Evolutionary conservation across 2,888 invertebrate species (phyloP).

Genomic region (Zygothrica quintamaculata): DNA sequence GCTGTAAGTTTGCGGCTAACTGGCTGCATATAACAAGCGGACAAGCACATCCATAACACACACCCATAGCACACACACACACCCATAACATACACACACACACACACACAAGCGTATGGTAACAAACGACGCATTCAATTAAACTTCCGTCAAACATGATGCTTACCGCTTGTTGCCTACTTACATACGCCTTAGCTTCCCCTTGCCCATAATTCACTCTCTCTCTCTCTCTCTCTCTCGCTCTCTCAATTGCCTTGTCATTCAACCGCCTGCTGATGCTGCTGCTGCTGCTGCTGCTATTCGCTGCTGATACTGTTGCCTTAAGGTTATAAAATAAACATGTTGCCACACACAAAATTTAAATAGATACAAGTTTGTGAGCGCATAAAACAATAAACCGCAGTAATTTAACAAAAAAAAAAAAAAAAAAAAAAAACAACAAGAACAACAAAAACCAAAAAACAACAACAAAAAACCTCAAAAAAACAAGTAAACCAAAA

Average conservation of each 20-base stretch:
- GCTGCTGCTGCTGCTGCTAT: slow-evolving; percentile 53
- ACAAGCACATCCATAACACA: slow-evolving; percentile 39
- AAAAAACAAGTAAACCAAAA: slow-evolving; percentile 3
- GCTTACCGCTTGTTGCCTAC: slow-evolving; percentile 56
- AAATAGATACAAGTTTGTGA: slow-evolving; percentile 82
- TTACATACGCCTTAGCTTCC: slow-evolving; percentile 3
- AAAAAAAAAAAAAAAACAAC: slow-evolving; percentile 12
- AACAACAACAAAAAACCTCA: slow-evolving; percentile 22
- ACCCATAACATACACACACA: slow-evolving; percentile 29
- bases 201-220: background rate
- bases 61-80: slow-evolving; percentile 28
- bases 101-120: slow-evolving; percentile 28
- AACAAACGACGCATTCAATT: slow-evolving; percentile 77
- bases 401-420: slow-evolving; percentile 66
- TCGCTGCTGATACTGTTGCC: slow-evolving; percentile 53
- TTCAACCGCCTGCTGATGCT: slow-evolving; percentile 18
- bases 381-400: slow-evolving; percentile 79
- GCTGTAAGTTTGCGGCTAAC: slow-evolving; percentile 62
- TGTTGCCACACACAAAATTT: slow-evolving; percentile 82
- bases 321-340: slow-evolving; percentile 83
- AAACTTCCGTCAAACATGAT: slow-evolving; percentile 80
- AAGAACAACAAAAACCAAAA: slow-evolving; percentile 23
- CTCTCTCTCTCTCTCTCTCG: background rate
- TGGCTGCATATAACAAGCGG: slow-evolving; percentile 65
- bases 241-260: slow-evolving; percentile 3